Percentiles rank a stretch among this genome's conserved stretches.
Evolutionary conservation across 2,888 invertebrate species (phyloP).

Genomic region (Morinoia aosen): DNA sequence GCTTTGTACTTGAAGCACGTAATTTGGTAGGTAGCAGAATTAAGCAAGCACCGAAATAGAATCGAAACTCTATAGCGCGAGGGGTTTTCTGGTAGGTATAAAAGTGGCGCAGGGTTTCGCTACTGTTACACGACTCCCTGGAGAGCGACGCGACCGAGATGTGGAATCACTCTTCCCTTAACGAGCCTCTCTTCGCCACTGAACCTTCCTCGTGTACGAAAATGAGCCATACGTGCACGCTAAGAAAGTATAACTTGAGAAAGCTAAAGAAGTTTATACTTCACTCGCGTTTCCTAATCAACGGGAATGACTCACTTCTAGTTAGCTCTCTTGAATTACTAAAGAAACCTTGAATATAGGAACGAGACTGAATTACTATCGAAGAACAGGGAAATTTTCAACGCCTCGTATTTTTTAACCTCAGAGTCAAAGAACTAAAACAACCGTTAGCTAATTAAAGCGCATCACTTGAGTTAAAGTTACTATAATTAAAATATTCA

Average conservation of each 20-base stretch:
- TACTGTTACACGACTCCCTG: constrained; percentile 12
- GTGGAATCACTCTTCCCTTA: constrained; percentile 4
- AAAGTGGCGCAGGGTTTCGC: neutral
- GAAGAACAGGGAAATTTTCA: neutral
- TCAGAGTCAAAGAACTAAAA: neutral
- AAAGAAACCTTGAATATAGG: neutral
- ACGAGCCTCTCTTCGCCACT: constrained; percentile 17
- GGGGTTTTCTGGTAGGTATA: neutral
- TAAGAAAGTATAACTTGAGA: neutral
- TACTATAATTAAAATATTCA: neutral
- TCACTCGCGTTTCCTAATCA: neutral
- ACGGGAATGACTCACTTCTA: neutral
- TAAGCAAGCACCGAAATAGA: neutral
- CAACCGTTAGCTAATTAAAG: neutral
- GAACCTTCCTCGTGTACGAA: neutral
- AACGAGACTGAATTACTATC: neutral
- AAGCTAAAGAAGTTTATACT: neutral
- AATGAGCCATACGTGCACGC: neutral
- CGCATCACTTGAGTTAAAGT: neutral
- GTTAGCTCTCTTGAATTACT: neutral
- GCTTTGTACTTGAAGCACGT: neutral
- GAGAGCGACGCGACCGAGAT: neutral
- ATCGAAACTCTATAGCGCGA: neutral
- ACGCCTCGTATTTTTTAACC: neutral
- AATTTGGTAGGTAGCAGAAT: neutral